A percentile compares a stretch with the other conserved stretches of the same genome.
Evolutionary conservation across 2,113 vertebrate species (phyloP).

Genomic region (Cricetomys ansorgei): DNA sequence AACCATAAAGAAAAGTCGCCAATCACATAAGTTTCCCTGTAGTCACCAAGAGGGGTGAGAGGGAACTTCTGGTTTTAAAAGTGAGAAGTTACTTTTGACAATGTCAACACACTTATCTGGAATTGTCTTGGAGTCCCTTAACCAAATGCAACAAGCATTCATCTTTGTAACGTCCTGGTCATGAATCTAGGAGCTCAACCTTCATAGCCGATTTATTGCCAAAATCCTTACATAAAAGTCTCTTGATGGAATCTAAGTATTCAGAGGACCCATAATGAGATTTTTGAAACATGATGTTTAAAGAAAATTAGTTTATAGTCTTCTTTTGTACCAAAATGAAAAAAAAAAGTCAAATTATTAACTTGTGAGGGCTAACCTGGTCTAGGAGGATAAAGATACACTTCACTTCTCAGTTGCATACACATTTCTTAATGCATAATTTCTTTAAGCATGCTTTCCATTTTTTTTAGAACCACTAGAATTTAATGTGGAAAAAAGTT

Average conservation of each 20-base stretch:
- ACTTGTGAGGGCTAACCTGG: not conserved
- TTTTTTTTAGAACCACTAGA: not conserved
- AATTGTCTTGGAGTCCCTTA: not conserved
- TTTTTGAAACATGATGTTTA: not conserved
- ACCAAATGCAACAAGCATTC: not conserved
- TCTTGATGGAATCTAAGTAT: not conserved
- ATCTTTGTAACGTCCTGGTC: not conserved
- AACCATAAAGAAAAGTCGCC: not conserved
- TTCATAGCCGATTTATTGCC: not conserved
- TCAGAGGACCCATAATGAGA: not conserved
- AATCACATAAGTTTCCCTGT: not conserved
- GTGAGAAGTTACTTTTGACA: not conserved
- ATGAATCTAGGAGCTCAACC: not conserved
- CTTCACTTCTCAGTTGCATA: not conserved
- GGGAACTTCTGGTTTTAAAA: not conserved
- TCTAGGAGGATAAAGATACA: not conserved
- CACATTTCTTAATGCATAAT: not conserved
- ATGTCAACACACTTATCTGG: not conserved
- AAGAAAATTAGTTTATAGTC: not conserved
- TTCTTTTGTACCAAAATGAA: not conserved
- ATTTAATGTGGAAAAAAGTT: not conserved
- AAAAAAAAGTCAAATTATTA: not conserved
- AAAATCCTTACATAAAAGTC: not conserved
- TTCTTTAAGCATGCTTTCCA: not conserved
- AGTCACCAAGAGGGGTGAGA: not conserved